Conservation (phyloP, 2,797 vertebrate genomes). For the Sebastes minor region DNA sequence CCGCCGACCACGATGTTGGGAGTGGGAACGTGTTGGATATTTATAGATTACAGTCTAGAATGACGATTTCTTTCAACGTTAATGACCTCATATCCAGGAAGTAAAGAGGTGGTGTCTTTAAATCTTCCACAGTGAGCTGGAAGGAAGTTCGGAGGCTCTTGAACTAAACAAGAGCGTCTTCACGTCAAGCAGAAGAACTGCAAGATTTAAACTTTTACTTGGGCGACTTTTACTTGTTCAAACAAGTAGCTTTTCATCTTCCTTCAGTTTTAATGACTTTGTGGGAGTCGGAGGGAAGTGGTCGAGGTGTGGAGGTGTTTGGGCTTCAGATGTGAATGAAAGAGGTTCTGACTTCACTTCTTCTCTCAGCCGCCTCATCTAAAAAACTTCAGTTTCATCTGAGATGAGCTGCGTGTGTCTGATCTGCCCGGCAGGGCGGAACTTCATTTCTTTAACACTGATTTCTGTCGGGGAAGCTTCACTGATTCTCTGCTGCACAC, state of each 20-base stretch:
- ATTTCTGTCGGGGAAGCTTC: constrained; percentile 59
- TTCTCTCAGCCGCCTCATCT: constrained; percentile 7
- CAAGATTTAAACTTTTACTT: background rate
- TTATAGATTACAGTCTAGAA: background rate
- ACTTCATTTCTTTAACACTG: constrained; percentile 63
- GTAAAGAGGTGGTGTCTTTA: background rate
- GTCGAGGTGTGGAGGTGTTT: constrained; percentile 8
- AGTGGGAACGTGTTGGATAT: background rate
- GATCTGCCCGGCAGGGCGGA: constrained; percentile 57
- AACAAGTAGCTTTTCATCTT: background rate
- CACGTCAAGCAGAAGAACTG: background rate
- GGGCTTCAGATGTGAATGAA: background rate
- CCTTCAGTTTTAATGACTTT: background rate
- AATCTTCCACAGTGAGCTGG: background rate
- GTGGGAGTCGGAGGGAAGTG: background rate
- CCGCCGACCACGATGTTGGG: background rate
- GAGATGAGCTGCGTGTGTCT: constrained; percentile 44
- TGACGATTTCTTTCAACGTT: background rate
- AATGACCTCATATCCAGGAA: background rate
- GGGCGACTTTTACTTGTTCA: background rate
- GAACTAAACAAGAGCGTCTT: background rate
- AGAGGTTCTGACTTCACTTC: constrained; percentile 3
- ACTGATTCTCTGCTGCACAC: constrained; percentile 30
- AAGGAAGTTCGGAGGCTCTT: background rate
- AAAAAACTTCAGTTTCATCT: constrained; percentile 25